These are phyloP conservation scores for Ectobius pallidus DNA, from an alignment of 2,888 invertebrate species.

Conservation along the genomic window DNA sequence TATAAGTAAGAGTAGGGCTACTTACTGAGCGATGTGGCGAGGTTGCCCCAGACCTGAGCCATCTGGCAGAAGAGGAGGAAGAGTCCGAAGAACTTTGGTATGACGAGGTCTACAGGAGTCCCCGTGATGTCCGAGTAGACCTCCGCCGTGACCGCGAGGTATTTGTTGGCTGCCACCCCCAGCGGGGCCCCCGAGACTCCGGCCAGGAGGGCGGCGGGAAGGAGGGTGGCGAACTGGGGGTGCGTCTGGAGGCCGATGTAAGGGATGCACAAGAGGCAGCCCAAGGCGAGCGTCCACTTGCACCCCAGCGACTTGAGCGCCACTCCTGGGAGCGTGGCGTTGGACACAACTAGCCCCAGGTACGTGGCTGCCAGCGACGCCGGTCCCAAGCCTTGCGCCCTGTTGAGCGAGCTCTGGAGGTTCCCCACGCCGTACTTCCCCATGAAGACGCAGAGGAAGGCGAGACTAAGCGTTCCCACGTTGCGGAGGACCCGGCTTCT, in stretches of 20 bases:
- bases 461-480: neutral
- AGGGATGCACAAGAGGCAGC: neutral
- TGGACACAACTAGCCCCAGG: neutral
- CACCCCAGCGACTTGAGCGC: neutral
- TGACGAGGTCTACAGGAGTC: neutral
- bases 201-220: neutral
- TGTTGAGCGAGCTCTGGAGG: neutral
- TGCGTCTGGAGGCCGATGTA: neutral
- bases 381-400: neutral
- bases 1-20: too few species aligned
- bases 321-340: neutral
- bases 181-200: neutral
- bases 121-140: neutral
- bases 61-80: neutral
- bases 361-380: neutral
- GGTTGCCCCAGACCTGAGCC: neutral
- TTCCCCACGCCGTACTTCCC: neutral
- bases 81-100: neutral
- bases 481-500: neutral
- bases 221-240: neutral
- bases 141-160: neutral
- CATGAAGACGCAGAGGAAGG: neutral
- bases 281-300: neutral
- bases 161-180: neutral
- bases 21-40: neutral